phyloP scores from a whole-genome alignment of 2,888 invertebrate species.

The Digitonthophagus gazella region DNA sequence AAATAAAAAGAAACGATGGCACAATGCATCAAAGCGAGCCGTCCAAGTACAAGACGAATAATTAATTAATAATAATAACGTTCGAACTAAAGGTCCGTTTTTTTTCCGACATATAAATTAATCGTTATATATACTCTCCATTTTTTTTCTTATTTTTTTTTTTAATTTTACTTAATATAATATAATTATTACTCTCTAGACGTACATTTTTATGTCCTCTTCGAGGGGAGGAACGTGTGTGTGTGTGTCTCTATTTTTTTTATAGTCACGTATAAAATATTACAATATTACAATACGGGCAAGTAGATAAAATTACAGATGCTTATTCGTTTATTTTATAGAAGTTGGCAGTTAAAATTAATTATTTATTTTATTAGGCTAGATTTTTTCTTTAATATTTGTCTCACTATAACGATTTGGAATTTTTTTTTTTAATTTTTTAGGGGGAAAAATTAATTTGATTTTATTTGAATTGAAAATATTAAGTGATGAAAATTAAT shows the following conservation, averaged over 20 bases:
- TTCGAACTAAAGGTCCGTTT: conserved; percentile 9
- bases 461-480: too few relatives aligned
- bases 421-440: conserved; percentile 20
- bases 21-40: conserved; percentile 45
- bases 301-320: conserved; percentile 29
- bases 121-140: conserved; percentile 21
- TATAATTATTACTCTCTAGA: conserved; percentile 25
- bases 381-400: conserved; percentile 24
- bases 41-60: conserved; percentile 34
- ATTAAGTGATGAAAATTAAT: too few relatives aligned
- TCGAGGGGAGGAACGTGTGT: neutral
- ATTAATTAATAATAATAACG: too few relatives aligned
- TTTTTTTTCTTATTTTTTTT: too few relatives aligned
- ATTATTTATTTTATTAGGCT: conserved; percentile 29
- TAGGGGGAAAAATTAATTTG: conserved; percentile 18
- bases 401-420: conserved; percentile 24
- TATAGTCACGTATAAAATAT: conserved; percentile 32
- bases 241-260: conserved; percentile 25
- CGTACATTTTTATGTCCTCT: conserved; percentile 23
- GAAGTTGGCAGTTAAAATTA: conserved; percentile 30
- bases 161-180: conserved; percentile 10
- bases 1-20: conserved; percentile 43
- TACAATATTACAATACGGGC: conserved; percentile 32
- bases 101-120: conserved; percentile 24
- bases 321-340: conserved; percentile 24